These are phyloP conservation scores for Ferdinandea cuprea DNA, from an alignment of 2,888 invertebrate species.

Conservation along the genomic window DNA sequence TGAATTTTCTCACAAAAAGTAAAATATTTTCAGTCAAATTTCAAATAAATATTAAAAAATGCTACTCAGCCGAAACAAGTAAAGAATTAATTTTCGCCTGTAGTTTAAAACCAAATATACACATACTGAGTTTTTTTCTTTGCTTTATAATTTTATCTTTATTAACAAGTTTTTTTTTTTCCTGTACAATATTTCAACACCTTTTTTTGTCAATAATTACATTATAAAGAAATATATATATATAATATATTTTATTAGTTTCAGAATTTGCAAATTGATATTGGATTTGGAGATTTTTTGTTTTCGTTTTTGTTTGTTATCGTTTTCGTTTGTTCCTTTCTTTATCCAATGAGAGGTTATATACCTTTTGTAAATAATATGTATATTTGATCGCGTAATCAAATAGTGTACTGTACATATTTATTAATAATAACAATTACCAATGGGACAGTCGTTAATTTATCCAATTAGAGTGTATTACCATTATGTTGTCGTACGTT, in stretches of 20 bases:
- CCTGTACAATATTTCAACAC: constrained; percentile 15
- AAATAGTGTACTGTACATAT: background rate
- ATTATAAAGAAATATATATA: background rate
- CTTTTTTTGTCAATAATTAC: background rate
- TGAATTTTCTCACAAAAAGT: constrained; percentile 41
- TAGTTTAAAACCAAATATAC: constrained; percentile 64
- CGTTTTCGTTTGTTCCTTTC: background rate
- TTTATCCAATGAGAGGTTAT: background rate
- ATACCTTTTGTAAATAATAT: background rate
- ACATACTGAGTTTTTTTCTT: constrained; percentile 45
- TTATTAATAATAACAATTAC: background rate
- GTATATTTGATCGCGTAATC: background rate
- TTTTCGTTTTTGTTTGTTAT: constrained; percentile 14
- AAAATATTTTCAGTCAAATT: constrained; percentile 69
- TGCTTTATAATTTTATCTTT: constrained; percentile 26
- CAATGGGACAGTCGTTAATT: constrained; percentile 23
- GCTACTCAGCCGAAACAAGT: constrained; percentile 76
- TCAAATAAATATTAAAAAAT: constrained; percentile 60
- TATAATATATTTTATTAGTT: background rate
- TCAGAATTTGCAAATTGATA: background rate
- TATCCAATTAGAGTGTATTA: constrained; percentile 33
- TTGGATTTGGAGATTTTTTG: background rate
- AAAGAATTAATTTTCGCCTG: constrained; percentile 74
- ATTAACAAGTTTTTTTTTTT: constrained; percentile 60
- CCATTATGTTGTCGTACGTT: background rate